These are phyloP conservation scores for Troides aeacus DNA, from an alignment of 2,888 invertebrate genomes.

Conservation along the genomic window DNA sequence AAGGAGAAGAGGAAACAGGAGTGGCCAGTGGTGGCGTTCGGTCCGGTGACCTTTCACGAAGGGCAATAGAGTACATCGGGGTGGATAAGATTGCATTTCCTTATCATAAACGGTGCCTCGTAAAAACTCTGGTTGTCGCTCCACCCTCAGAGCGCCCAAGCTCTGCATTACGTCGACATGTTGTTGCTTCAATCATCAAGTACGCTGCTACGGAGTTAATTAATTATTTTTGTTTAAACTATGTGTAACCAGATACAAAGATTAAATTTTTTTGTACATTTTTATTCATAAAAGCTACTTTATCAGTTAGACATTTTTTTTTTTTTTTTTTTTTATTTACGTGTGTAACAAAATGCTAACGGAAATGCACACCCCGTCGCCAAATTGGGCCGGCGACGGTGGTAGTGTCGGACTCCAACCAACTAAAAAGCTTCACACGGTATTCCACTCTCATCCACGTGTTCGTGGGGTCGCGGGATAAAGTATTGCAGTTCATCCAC, in stretches of 20 bases:
- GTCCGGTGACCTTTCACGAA: constrained; percentile 55
- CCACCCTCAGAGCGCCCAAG: constrained; percentile 91
- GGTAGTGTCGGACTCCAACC: too few relatives aligned
- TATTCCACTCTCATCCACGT: too few relatives aligned
- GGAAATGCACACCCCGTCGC: too few relatives aligned
- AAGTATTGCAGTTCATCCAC: too few relatives aligned
- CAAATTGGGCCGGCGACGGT: too few relatives aligned
- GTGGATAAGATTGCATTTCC: constrained; percentile 70
- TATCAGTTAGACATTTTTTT: too few relatives aligned
- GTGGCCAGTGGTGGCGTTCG: constrained; percentile 47
- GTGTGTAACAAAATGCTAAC: too few relatives aligned
- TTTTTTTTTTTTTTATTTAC: too few relatives aligned
- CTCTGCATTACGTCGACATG: constrained; percentile 88
- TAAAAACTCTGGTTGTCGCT: constrained; percentile 89
- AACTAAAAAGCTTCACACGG: too few relatives aligned
- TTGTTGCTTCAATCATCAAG: constrained; percentile 94
- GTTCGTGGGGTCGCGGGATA: too few relatives aligned
- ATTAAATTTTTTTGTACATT: too few relatives aligned
- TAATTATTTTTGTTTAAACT: not conserved
- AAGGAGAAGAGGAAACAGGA: constrained; percentile 87
- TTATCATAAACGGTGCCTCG: constrained; percentile 91
- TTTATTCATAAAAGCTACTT: too few relatives aligned
- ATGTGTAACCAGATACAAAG: not conserved
- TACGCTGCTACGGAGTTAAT: constrained; percentile 50
- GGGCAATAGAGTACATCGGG: constrained; percentile 69